Conservation (phyloP, 2,797 vertebrate species). For the Pristis pectinata region DNA sequence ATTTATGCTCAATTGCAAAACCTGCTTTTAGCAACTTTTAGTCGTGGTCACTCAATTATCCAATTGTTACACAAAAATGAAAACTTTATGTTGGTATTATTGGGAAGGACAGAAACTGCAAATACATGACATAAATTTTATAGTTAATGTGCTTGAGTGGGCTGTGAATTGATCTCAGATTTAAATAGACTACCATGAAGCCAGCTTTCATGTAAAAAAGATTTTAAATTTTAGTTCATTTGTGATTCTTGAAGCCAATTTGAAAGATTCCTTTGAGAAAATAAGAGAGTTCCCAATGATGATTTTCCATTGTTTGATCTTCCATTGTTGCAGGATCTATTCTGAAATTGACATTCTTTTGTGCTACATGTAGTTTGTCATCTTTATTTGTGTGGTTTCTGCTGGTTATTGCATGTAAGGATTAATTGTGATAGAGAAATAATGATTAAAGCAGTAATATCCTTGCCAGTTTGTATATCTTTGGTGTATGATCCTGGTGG, state of each 20-base stretch:
- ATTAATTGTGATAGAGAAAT: not conserved
- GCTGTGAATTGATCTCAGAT: not conserved
- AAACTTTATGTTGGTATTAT: not conserved
- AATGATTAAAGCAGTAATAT: not conserved
- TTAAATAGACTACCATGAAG: not conserved
- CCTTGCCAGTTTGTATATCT: not conserved
- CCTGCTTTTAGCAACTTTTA: constrained; percentile 32
- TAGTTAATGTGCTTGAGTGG: not conserved
- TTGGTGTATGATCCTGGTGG: not conserved
- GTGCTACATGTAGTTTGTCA: not conserved
- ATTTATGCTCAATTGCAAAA: constrained; percentile 26
- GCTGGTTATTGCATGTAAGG: not conserved
- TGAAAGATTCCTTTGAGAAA: not conserved
- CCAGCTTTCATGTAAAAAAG: not conserved
- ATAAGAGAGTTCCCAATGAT: not conserved
- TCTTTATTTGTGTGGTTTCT: not conserved
- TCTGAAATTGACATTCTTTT: not conserved
- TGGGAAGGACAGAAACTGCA: not conserved
- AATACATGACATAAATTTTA: not conserved
- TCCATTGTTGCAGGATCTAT: not conserved
- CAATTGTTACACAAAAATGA: not conserved
- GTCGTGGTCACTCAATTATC: constrained; percentile 23
- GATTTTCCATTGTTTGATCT: not conserved
- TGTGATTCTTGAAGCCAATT: not conserved
- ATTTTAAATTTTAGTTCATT: not conserved